phyloP scores from a whole-genome alignment of 2,113 vertebrate genomes.

The Hippocampus comes region DNA sequence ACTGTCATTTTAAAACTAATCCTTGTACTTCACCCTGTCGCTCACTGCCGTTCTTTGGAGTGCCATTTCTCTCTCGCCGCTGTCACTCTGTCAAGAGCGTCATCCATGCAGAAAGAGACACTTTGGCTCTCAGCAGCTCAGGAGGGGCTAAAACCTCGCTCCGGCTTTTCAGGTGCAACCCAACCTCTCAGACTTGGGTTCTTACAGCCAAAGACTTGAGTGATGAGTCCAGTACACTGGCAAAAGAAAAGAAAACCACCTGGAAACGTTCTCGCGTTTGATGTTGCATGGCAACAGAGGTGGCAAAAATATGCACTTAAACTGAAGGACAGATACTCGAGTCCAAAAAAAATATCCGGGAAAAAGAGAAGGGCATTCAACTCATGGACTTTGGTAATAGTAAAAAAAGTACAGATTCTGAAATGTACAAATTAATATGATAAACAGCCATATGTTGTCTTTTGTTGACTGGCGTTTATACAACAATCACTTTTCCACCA shows the following conservation, averaged over 20 bases:
- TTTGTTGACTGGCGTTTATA: not conserved
- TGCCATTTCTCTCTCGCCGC: constrained; percentile 29
- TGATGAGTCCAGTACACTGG: not conserved
- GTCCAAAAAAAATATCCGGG: not conserved
- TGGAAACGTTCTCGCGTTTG: not conserved
- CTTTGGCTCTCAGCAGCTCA: constrained; percentile 31
- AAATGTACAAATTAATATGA: too few relatives aligned
- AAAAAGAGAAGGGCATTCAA: not conserved
- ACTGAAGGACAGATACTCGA: not conserved
- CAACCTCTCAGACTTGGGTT: constrained; percentile 11
- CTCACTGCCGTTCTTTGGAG: constrained; percentile 19
- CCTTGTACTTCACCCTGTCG: constrained; percentile 22
- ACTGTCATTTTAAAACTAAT: constrained; percentile 9
- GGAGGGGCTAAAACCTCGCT: constrained; percentile 10
- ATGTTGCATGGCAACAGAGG: not conserved
- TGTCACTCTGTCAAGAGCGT: constrained; percentile 45
- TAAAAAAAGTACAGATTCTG: too few relatives aligned
- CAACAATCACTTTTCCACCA: not conserved
- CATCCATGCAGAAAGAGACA: constrained; percentile 23
- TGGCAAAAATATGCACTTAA: not conserved
- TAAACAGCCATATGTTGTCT: too few relatives aligned
- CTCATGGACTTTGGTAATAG: not conserved
- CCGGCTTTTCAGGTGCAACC: constrained; percentile 12
- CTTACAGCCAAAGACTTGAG: constrained; percentile 2
- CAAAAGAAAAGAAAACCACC: not conserved